Percentiles rank a stretch among this genome's conserved stretches.
These are phyloP conservation scores for Ridgeia piscesae DNA, from an alignment of 1,140 invertebrate species.

Conservation along the genomic window DNA sequence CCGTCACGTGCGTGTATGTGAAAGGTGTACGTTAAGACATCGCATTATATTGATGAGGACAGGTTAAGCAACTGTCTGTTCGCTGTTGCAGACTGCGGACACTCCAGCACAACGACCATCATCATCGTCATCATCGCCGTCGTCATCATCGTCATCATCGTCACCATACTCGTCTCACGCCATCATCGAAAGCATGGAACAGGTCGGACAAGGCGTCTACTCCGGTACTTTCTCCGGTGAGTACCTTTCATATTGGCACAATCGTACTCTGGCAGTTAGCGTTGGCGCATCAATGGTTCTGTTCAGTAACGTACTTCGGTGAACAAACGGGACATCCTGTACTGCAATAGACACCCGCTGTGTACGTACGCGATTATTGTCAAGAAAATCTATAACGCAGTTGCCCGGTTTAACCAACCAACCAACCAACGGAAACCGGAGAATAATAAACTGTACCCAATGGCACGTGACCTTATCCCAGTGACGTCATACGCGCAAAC, in stretches of 20 bases:
- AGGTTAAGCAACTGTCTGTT: not conserved
- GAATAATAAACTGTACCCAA: not conserved
- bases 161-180: conserved; percentile 54
- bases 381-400: not conserved
- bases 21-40: not conserved
- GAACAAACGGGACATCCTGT: too few species aligned
- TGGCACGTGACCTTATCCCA: not conserved
- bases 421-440: not conserved
- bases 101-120: not conserved
- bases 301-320: not conserved
- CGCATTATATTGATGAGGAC: not conserved
- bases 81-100: not conserved
- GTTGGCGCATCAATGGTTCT: not conserved
- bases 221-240: conserved; percentile 65
- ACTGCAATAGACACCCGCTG: not conserved
- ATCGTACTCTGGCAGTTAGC: not conserved
- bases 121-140: conserved; percentile 10
- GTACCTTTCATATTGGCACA: not conserved
- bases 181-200: conserved; percentile 90
- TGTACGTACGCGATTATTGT: not conserved
- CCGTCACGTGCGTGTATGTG: not conserved
- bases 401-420: not conserved
- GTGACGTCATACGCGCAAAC: not conserved
- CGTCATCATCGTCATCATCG: conserved; percentile 21
- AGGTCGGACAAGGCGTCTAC: conserved; percentile 81